Evolutionary conservation across 2,888 invertebrate genomes (phyloP).

Genomic region (Dyspetes luteomarginatus): DNA sequence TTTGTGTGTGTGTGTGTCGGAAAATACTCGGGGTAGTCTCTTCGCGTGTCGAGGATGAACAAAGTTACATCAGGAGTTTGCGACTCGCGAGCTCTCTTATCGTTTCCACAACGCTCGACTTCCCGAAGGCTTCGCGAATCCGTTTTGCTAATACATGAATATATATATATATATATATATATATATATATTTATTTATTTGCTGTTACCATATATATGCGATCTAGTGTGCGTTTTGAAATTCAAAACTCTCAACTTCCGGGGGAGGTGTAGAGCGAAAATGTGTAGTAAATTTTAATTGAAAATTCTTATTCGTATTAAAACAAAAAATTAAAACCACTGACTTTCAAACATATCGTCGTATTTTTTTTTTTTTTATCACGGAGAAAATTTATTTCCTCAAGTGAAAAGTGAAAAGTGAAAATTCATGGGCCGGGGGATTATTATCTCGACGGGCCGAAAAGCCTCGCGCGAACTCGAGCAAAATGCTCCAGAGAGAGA

Average conservation of each 20-base stretch:
- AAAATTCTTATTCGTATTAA: constrained; percentile 16
- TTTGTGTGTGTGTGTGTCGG: constrained; percentile 39
- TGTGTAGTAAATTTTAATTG: constrained; percentile 31
- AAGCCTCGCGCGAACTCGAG: constrained; percentile 17
- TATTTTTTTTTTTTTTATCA: neutral
- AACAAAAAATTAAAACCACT: neutral
- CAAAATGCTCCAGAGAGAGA: neutral
- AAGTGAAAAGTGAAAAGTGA: constrained; percentile 28
- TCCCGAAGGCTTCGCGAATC: constrained; percentile 61
- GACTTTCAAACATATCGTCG: neutral
- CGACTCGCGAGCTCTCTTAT: constrained; percentile 71
- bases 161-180: constrained; percentile 7
- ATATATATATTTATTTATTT: neutral
- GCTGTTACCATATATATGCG: constrained; percentile 1
- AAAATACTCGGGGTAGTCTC: constrained; percentile 9
- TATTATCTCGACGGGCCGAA: constrained; percentile 51
- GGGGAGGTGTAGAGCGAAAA: constrained; percentile 31
- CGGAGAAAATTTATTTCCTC: constrained; percentile 9
- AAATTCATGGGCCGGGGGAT: constrained; percentile 46
- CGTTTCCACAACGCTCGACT: constrained; percentile 70
- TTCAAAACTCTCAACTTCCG: constrained; percentile 56
- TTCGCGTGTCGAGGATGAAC: constrained; percentile 63
- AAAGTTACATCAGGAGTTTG: constrained; percentile 70
- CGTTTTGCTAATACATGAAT: constrained; percentile 19
- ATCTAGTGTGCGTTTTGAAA: constrained; percentile 36